A percentile compares a stretch with the other conserved stretches of the same genome.
Evolutionary conservation across 2,888 invertebrate species (phyloP).

Genomic region (Phyto melanocephala): DNA sequence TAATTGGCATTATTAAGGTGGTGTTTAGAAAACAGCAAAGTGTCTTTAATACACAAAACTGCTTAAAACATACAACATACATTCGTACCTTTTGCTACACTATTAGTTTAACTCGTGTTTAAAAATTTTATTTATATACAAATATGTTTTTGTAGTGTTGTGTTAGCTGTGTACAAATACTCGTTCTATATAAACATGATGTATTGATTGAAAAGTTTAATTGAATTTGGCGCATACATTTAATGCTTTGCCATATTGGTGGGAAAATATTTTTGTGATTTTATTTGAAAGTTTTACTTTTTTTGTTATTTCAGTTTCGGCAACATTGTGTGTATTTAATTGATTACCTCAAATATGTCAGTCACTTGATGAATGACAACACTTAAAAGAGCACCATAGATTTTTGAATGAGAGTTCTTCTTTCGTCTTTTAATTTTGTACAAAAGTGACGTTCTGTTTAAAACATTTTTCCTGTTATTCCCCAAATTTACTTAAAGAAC

Average conservation of each 20-base stretch:
- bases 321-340: conserved; percentile 49
- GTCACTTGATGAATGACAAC: neutral
- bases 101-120: conserved; percentile 29
- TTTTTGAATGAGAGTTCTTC: neutral
- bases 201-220: conserved; percentile 59
- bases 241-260: conserved; percentile 51
- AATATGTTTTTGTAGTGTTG: neutral
- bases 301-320: conserved; percentile 22
- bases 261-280: conserved; percentile 56
- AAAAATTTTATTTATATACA: neutral
- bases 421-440: neutral
- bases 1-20: conserved; percentile 61
- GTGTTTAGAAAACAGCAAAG: conserved; percentile 25
- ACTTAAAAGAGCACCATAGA: neutral
- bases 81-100: neutral
- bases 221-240: conserved; percentile 51
- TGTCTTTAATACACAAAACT: conserved; percentile 31
- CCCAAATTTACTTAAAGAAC: neutral
- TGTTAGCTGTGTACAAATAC: neutral
- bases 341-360: conserved; percentile 55
- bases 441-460: conserved; percentile 19
- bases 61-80: neutral
- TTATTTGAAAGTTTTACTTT: neutral
- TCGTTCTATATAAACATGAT: conserved; percentile 21
- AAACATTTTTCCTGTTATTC: conserved; percentile 1